phyloP scores from a whole-genome alignment of 2,797 vertebrate species.

The Pteropus rufus region DNA sequence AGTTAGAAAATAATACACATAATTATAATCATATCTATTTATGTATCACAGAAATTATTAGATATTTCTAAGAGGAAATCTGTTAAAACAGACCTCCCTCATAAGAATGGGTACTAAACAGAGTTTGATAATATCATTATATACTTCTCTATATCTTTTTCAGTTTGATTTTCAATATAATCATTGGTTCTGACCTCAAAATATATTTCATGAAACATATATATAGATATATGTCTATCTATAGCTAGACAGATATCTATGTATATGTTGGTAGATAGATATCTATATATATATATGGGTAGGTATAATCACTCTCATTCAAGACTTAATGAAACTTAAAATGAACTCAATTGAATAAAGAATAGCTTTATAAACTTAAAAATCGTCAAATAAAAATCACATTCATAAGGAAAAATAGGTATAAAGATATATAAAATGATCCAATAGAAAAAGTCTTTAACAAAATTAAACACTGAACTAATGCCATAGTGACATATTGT shows the following conservation, averaged over 20 bases:
- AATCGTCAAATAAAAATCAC: not conserved
- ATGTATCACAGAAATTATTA: not conserved
- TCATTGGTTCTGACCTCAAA: not conserved
- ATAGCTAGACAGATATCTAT: too few species aligned
- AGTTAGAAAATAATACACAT: not conserved
- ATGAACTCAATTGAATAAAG: not conserved
- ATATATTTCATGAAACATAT: not conserved
- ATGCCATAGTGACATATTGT: too few species aligned
- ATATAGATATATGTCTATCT: not conserved
- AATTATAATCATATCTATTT: not conserved
- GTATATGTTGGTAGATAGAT: not conserved
- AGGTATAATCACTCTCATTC: not conserved
- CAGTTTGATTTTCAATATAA: not conserved
- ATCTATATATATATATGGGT: too few species aligned
- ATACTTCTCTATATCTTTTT: not conserved
- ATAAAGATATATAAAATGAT: not conserved
- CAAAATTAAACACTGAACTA: not conserved
- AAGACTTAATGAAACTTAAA: not conserved
- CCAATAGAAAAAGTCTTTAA: not conserved
- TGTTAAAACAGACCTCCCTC: not conserved
- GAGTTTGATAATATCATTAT: not conserved
- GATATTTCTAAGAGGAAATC: not conserved
- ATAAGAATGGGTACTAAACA: not conserved
- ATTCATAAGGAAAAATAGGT: not conserved
- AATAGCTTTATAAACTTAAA: not conserved